Conservation (phyloP, 2,888 invertebrate species). For the Lepidonotus clava region DNA sequence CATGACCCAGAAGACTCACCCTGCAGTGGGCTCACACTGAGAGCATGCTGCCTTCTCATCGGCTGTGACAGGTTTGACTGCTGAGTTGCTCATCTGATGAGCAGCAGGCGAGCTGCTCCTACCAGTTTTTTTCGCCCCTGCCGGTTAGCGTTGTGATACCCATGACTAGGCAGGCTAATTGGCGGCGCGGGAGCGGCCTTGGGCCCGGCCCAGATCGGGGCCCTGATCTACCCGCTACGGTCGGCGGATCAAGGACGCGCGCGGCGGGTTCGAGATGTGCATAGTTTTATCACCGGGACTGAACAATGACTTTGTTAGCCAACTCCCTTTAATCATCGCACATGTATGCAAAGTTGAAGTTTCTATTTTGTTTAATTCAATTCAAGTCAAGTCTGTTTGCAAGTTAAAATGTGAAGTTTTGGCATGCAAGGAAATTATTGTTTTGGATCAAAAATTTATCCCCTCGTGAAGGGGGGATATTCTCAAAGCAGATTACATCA, state of each 20-base stretch:
- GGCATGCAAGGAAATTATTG: too few species aligned
- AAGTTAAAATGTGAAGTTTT: too few species aligned
- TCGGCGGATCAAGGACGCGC: neutral
- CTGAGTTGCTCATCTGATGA: neutral
- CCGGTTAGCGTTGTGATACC: neutral
- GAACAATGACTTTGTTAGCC: slow-evolving; percentile 28
- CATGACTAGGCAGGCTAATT: slow-evolving; percentile 45
- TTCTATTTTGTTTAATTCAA: too few species aligned
- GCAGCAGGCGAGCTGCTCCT: neutral
- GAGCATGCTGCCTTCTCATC: neutral
- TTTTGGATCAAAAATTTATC: too few species aligned
- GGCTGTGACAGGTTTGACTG: neutral
- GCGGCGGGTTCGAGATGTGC: neutral
- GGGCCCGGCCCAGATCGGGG: neutral
- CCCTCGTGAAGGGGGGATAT: too few species aligned
- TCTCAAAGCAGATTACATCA: too few species aligned
- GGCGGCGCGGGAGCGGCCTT: neutral
- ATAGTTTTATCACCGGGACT: neutral
- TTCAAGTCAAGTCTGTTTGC: too few species aligned
- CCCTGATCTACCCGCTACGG: slow-evolving; percentile 12
- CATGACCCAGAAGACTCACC: too few species aligned
- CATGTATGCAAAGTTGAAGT: neutral
- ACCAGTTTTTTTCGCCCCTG: neutral
- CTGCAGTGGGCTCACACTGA: too few species aligned
- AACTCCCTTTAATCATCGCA: neutral